Percentiles rank a stretch among this genome's conserved stretches.
phyloP scores from a whole-genome alignment of 2,888 invertebrate species.

The Troides oblongomaculatus region DNA sequence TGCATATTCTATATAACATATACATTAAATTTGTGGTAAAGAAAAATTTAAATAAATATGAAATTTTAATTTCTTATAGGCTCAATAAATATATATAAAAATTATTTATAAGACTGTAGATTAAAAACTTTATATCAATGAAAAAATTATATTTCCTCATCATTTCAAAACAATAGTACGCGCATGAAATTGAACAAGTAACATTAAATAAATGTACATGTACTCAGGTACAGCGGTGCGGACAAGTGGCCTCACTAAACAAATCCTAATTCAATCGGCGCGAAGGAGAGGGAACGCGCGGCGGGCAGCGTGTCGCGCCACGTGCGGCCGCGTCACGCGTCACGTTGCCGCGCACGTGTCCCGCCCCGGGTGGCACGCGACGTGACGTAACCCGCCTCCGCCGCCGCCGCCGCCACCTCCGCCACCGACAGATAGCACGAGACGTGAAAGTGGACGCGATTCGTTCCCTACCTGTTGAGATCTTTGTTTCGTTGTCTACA shows the following conservation, averaged over 20 bases:
- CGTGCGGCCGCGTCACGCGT: conserved; percentile 35
- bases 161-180: no score
- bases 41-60: no score
- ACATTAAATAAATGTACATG: background rate
- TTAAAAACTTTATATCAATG: no score
- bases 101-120: no score
- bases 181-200: no score
- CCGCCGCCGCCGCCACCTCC: conserved; percentile 23
- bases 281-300: conserved; percentile 6
- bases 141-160: no score
- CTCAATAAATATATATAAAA: no score
- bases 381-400: conserved; percentile 36
- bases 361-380: conserved; percentile 31
- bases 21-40: no score
- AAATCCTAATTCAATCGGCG: background rate
- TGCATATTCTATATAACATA: no score
- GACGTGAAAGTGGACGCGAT: conserved; percentile 32
- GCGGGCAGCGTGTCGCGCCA: conserved; percentile 35
- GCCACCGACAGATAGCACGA: conserved; percentile 32
- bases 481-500: no score
- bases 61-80: no score
- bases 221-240: background rate
- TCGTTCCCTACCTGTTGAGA: background rate
- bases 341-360: conserved; percentile 46
- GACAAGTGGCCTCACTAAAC: background rate